Conservation (phyloP, 2,113 vertebrate species). For the Oryzias celebensis region DNA sequence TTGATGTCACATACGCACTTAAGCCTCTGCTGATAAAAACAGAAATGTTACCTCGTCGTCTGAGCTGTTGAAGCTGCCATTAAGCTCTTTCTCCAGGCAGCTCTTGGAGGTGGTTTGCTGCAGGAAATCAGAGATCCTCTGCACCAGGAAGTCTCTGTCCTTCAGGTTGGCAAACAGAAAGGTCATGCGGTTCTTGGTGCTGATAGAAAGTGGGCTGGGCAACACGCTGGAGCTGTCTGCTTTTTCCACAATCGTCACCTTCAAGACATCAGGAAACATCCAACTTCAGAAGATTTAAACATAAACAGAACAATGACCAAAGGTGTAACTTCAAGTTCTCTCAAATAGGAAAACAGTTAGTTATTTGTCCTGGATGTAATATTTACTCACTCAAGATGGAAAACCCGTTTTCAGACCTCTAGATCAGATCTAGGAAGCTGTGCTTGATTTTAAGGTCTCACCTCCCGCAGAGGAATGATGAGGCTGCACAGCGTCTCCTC, state of each 20-base stretch:
- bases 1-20: neutral
- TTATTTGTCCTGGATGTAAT: no score
- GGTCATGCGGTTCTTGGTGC: constrained; percentile 97
- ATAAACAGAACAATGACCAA: neutral
- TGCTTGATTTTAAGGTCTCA: constrained; percentile 32
- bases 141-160: constrained; percentile 95
- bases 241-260: constrained; percentile 99
- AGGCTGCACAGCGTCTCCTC: constrained; percentile 94
- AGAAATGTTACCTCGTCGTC: constrained; percentile 88
- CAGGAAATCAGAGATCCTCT: constrained; percentile 96
- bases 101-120: constrained; percentile 95
- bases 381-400: no score
- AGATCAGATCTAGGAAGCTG: no score
- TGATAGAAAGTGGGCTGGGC: constrained; percentile 95
- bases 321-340: no score
- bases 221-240: constrained; percentile 96
- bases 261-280: constrained; percentile 11
- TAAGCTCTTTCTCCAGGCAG: constrained; percentile 86
- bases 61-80: constrained; percentile 87
- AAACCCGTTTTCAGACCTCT: no score
- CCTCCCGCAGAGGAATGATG: constrained; percentile 96
- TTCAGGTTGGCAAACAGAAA: constrained; percentile 97
- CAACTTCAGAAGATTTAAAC: neutral
- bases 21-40: neutral
- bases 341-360: no score